Conservation (phyloP, 2,888 invertebrate genomes). For the Xanthia icteritia region DNA sequence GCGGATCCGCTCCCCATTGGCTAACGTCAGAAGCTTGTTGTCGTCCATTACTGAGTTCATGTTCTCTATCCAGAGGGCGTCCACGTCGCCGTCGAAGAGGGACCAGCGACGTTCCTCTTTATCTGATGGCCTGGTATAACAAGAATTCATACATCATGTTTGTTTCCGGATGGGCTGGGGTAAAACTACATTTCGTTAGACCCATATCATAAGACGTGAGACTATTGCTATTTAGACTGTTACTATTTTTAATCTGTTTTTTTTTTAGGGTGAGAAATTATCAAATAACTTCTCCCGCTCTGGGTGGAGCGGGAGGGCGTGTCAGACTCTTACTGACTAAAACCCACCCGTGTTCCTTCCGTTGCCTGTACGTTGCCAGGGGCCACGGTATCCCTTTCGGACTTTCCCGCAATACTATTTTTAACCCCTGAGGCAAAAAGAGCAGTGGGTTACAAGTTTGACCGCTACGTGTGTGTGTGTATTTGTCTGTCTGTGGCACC, state of each 20-base stretch:
- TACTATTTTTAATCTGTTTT: not conserved
- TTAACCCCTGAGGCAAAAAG: not conserved
- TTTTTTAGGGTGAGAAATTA: too few relatives aligned
- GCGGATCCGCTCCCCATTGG: constrained; percentile 97
- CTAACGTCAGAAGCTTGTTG: constrained; percentile 96
- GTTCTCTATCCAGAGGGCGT: constrained; percentile 98
- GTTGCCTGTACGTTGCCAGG: too few relatives aligned
- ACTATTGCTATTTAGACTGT: not conserved
- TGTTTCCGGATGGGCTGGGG: not conserved
- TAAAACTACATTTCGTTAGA: not conserved
- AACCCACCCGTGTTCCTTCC: too few relatives aligned
- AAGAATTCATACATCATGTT: not conserved
- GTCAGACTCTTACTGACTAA: too few relatives aligned
- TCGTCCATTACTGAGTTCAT: constrained; percentile 99
- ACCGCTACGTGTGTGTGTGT: too few relatives aligned
- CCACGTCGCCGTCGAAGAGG: constrained; percentile 98
- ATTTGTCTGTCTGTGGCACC: too few relatives aligned
- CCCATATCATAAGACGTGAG: not conserved
- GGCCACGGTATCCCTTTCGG: too few relatives aligned
- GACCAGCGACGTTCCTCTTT: constrained; percentile 95
- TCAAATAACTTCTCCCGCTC: too few relatives aligned
- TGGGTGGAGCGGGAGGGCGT: too few relatives aligned
- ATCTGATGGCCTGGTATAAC: constrained; percentile 91
- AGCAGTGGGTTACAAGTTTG: too few relatives aligned
- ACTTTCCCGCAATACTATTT: too few relatives aligned